Evolutionary conservation across 1,140 invertebrate species (phyloP), one percentile per base, ranked within the genome.

Genomic region (Trichogramma pretiosum): DNA sequence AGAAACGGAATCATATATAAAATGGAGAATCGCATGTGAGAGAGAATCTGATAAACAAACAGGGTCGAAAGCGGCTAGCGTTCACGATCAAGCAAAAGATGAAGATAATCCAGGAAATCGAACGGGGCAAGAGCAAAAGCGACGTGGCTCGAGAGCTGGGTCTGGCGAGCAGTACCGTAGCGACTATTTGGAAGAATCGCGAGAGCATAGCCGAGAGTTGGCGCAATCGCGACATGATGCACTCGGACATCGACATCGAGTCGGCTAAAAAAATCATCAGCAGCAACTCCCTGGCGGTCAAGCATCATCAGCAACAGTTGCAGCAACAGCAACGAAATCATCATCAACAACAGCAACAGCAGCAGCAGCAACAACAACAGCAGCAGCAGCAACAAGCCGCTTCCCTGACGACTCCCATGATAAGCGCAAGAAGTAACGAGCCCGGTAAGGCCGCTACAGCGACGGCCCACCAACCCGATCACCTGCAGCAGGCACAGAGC

Each of bases 71-170:
- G 69, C 70, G 75, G 65, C 73, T 77, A 55, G 75, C 75, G 56
- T 77, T 77, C 73, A 76, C 75, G 57, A 72, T 76, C 64, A 76
- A 78, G 70, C 74, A 77, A 71, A 77, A 77, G 71, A 76, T 77
- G 72, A 74, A 76, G 69, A 77, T 77, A 61, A 77, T 77, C 65
- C 74, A 74, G 61, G 75, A 77, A 67, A 76, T 77, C 54, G 75
- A 77, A 61, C 69, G 72, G 40, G 75, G 75, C 36, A 77, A 76
- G 66, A 76, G 73, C 65, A 77, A 77, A 65, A 77, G 74, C 56
- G 74, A 78, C 62, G 75, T 77, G 49, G 75, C 74, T 54, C 64
- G 75, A 30, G 74, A 74, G 56, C 67, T 77, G 52, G 76, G 76
- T 44, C 65, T 77, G 56, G 75, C 75, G 40, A 77, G 74, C 63